Evolutionary conservation across 2,113 vertebrate species (phyloP), one percentile per base, ranked within the genome.

Genomic region (Aplodontia rufa): DNA sequence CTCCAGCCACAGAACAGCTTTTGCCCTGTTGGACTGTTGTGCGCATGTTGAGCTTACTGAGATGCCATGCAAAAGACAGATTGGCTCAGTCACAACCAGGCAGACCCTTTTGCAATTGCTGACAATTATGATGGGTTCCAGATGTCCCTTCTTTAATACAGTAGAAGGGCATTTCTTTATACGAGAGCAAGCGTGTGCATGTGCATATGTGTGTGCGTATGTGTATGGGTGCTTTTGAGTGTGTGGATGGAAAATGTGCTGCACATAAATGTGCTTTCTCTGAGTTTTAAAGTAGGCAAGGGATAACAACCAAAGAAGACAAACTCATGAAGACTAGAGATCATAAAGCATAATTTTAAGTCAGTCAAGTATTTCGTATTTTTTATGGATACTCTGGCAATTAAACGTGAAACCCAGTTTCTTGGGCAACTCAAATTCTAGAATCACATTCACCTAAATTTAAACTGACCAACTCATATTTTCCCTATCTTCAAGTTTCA

Each of bases 281-380:
- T 98, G 95, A 96, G 88, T 93, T 81, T 94, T 97, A 95, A 45
- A 93, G 95, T 96, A 97, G 91, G 69, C 92, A 97, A 95, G 58
- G 92, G 93, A 94, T 97, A 96, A 95, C 81, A 98, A 97, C 98
- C 98, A 97, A 98, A 98, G 98, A 98, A 98, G 86, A 93, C 96
- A 96, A 75, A 78, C 55, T 96, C 30, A 14, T 88, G 93, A 91
- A 90, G 90, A 37, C 97, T 92, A 96, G 95, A 96, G 82, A 66
- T 97, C 86, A 92, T 93, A 88, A 97, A 97, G 71, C 24, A 1
- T 93, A 69, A 93, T 96, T 96, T 92, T 97, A 94, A 95, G 72
- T 87, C 96, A 96, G 82, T 58, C 93, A 96, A 97, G 95, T 35
- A 92, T 97, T n/a, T 94, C 87, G 32, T 88, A 51, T 87, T 94